Conservation (phyloP, 2,888 invertebrate genomes). For the Troglohyphantes excavatus region DNA sequence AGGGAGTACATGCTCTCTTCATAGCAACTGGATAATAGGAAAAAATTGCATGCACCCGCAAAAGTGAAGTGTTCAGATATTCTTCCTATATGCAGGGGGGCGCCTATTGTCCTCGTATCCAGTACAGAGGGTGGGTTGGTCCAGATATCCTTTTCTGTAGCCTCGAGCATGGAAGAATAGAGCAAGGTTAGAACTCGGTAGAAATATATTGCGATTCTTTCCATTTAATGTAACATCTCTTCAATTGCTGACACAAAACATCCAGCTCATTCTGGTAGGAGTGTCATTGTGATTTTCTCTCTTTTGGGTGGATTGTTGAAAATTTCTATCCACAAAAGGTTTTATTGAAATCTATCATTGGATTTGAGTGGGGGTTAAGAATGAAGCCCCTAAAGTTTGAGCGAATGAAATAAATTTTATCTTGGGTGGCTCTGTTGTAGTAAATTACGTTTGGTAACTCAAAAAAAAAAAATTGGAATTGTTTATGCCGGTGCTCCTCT, state of each 20-base stretch:
- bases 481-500: too few species aligned
- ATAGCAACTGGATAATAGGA: neutral
- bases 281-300: neutral
- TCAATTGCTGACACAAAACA: constrained; percentile 22
- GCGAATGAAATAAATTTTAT: too few species aligned
- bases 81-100: neutral
- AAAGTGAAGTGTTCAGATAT: constrained; percentile 29
- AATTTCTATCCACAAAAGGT: neutral
- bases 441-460: too few species aligned
- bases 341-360: neutral
- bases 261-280: neutral
- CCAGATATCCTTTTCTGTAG: neutral
- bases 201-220: neutral
- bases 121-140: neutral
- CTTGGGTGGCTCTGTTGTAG: too few species aligned
- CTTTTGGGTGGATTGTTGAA: neutral
- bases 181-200: neutral
- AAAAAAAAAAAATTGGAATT: too few species aligned
- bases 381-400: neutral
- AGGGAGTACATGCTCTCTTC: neutral
- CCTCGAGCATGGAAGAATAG: neutral
- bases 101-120: neutral
- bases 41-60: constrained; percentile 25
- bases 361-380: neutral
- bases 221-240: constrained; percentile 21